A percentile compares a stretch with the other conserved stretches of the same genome.
Conservation (phyloP, 2,113 vertebrate genomes). For the Casuarius casuarius region DNA sequence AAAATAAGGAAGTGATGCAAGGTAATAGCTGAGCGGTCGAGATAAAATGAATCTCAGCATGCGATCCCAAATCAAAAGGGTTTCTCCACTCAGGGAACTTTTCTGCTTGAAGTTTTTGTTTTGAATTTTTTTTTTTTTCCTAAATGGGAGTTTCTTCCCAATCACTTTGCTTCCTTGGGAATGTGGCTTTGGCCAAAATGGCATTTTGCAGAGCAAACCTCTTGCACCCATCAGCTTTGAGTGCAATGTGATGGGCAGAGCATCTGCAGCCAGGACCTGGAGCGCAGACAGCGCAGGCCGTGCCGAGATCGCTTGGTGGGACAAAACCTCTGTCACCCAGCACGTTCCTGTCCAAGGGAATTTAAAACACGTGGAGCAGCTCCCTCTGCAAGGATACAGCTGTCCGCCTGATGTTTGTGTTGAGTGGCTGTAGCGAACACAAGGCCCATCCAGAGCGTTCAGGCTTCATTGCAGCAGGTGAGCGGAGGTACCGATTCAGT, state of each 20-base stretch:
- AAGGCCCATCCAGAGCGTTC: background rate
- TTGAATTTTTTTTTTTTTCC: background rate
- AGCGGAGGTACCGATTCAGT: background rate
- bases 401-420: background rate
- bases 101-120: background rate
- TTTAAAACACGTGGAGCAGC: background rate
- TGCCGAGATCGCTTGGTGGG: rapidly evolving
- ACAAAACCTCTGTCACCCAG: background rate
- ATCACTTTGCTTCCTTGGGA: background rate
- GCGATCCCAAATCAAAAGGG: background rate
- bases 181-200: background rate
- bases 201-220: background rate
- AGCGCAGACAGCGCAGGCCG: background rate
- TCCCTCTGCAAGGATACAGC: background rate
- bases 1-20: background rate
- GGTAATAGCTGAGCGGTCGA: background rate
- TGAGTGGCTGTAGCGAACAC: rapidly evolving
- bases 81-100: background rate
- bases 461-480: background rate
- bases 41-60: background rate
- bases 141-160: background rate
- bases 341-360: background rate
- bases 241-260: background rate
- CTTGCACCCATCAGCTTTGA: background rate
- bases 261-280: background rate